Evolutionary conservation across 2,797 vertebrate species (phyloP).

Genomic region (Aeoliscus strigatus): DNA sequence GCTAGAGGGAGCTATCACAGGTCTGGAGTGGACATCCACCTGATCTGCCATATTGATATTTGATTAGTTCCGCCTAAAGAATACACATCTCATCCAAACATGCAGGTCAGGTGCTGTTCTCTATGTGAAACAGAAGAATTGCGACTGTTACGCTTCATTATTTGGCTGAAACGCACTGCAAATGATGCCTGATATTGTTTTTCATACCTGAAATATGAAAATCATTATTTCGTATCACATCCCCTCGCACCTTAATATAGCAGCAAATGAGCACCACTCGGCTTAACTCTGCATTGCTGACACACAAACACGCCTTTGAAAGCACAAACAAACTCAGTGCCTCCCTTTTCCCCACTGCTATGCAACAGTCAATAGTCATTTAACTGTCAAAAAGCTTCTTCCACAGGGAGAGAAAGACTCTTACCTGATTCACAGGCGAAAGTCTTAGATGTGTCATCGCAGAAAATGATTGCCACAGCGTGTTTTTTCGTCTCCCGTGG

Average conservation of each 20-base stretch:
- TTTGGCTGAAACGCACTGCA: constrained; percentile 44
- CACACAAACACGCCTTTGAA: too few species aligned
- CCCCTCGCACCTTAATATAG: constrained; percentile 56
- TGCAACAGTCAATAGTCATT: too few species aligned
- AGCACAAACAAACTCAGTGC: too few species aligned
- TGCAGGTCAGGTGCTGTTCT: constrained; percentile 14
- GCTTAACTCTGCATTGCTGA: constrained; percentile 27
- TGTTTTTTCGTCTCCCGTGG: constrained; percentile 98
- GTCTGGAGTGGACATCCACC: too few species aligned
- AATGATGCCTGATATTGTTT: constrained; percentile 51
- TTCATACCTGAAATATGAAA: constrained; percentile 58
- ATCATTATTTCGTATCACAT: constrained; percentile 60
- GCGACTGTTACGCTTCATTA: constrained; percentile 51
- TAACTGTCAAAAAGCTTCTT: too few species aligned
- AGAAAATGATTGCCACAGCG: constrained; percentile 97
- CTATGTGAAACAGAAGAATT: constrained; percentile 47
- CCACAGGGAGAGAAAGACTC: too few species aligned
- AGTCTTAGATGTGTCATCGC: constrained; percentile 95
- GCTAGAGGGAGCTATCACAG: too few species aligned
- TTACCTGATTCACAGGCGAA: constrained; percentile 99
- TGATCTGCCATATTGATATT: too few species aligned
- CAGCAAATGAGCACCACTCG: constrained; percentile 59
- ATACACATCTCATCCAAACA: background rate
- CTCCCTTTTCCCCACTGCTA: too few species aligned
- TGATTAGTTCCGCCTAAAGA: constrained; percentile 24